Evolutionary conservation across 1,140 invertebrate species (phyloP), one percentile per base, ranked within the genome.

Genomic region (Drosophila simulans): DNA sequence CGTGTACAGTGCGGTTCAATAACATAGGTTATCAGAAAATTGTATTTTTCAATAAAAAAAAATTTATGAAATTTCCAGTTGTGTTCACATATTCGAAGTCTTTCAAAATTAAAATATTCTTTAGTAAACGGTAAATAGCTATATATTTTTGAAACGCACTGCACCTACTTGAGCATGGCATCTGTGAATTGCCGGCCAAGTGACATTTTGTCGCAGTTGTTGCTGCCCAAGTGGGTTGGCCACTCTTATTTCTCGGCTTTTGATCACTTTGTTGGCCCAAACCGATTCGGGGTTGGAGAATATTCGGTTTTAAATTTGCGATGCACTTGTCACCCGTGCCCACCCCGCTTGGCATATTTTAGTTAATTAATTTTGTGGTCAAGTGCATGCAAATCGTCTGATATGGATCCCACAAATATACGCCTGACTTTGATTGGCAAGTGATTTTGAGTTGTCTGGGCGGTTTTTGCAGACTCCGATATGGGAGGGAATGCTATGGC

Each of bases 361-460:
- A 86, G 83, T 86, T 86, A 86, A 86, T 86, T 86, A 86, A 86
- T 86, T 86, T 86, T 86, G 63, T 82, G 79, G 83, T 77, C 80
- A 88, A 86, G 65, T 76, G 77, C 52, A 57, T 45, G 77, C 72
- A 76, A 80, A 60, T 76, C 66, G 76, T 48, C 57, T 57, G 69
- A 45, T 58, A 63, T 34, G 31, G 45, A 56, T 56, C 15, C 10
- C 54, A 52, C 46, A 59, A 34, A 52, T 13, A 52, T 11, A 42
- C 15, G 15, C 10, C 17, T 42, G 59, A 54, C 58, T 74, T 80
- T 80, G 77, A 80, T 75, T 80, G 70, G 70, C 77, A 80, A 80
- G 62, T 80, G 76, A 80, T 80, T 73, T n/a, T 15, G 20, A 53
- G 64, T 27, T 35, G 64, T 52, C 46, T 68, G 58, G 42, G 10